Base-by-base conservation (phyloP, 1,140 invertebrate genomes). In the Aphidius gifuensis region DNA sequence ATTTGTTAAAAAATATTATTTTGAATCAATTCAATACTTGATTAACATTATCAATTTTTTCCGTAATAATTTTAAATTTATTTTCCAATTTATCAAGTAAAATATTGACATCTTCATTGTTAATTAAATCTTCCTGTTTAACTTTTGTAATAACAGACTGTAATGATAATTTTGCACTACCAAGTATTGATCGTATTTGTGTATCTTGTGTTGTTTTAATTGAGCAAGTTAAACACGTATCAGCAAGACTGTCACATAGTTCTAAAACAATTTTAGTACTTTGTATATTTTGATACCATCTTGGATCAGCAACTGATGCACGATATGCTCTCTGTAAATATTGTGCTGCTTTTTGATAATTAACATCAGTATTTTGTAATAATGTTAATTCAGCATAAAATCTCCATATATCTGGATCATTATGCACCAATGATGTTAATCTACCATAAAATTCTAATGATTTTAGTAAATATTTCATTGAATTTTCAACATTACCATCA, bases 361-460 rank as follows among this genome's bases (percentile, higher is more conserved):
- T 72, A 6, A 70, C 55, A 16, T 74, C 69, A 6, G 68, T 73
- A 40, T 75, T 69, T 47, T 74, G 78, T 11, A 76, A 81, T 2
- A 83, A 76, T n/a, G 87, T 85, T 38, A 94, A 74, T 67, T 88
- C 79, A 1, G 90, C 89, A 71, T 95, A 94, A 9, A 92, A 74
- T 70, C 88, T 84, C 93, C 92, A 96, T 43, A 94, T 70, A 45
- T 87, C 83, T 0, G 87, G 83, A 70, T 92, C 87, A 66, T 86
- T 88, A 50, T 86, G 81, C 69, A 86, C 83, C 60, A 87, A 74
- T 21, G 81, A 79, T 32, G 92, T 92, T 38, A 97, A 85, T 63
- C 91, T 84, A 2, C 92, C 94, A 73, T 97, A 88, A 38, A 97
- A 82, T 72, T 92, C 86, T 21, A 90, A 76, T 1, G 87, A 78